Base-by-base conservation (phyloP, 2,113 vertebrate species). In the Platichthys flesus region DNA sequence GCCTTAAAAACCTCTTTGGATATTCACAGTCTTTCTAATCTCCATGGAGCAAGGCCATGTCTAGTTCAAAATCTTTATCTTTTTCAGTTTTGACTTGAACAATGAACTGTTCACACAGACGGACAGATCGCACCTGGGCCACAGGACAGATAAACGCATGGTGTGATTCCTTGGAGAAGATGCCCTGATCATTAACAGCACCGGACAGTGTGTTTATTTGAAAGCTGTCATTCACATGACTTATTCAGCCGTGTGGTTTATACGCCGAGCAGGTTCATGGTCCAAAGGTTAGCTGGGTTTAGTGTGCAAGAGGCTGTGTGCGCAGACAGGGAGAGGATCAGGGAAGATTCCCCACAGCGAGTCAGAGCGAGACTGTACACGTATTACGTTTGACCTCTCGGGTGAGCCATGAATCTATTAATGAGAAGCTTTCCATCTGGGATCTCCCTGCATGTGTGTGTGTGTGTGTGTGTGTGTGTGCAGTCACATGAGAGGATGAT, bases 131-230 rank as follows among this genome's bases (percentile, higher is more conserved):
- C 76, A 67, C 65, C 49, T 10, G 45, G 78, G 65, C 47, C 49
- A 20, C 65, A 64, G 37, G 31, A 31, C 42, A 26, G 16, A 40
- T 16, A 63, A 83, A 66, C 35, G 58, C 49, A 16, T 52, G 49
- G 51, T 54, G 35, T 61, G 64, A 52, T 61, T 65, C 71, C 4
- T 21, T 40, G 15, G 23, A 49, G 54, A 40, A 26, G 31, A 59
- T 8, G 15, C 71, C 70, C 51, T 14, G 69, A 49, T 78, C 40
- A 80, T 55, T 51, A 24, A 18, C 18, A 51, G 47, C 2, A 6
- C 23, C 56, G 60, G 71, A 62, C 74, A 52, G 54, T 69, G 45
- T 82, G 70, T 81, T 89, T 85, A 67, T 85, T 85, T 87, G 73
- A 89, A 78, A 58, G 45, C 64, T 78, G 68, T 74, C 84, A 71